Evolutionary conservation across 2,797 vertebrate genomes (phyloP).

Genomic region (Gastrophryne carolinensis): DNA sequence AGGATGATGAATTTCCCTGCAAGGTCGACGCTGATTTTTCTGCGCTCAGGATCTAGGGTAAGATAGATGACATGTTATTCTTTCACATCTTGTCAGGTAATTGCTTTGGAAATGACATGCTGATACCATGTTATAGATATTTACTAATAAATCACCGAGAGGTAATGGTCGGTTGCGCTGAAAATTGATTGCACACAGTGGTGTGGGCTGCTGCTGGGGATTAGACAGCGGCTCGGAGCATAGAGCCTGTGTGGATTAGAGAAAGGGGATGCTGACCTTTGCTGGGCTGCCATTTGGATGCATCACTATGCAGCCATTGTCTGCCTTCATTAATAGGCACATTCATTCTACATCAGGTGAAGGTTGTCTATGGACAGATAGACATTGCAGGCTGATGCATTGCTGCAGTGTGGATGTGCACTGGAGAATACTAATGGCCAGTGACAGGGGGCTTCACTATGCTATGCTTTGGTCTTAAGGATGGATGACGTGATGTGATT

Average conservation of each 20-base stretch:
- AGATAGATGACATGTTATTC: not conserved
- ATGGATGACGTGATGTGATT: too few species aligned
- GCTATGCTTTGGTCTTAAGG: too few species aligned
- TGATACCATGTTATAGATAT: not conserved
- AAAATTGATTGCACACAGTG: not conserved
- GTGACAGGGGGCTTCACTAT: too few species aligned
- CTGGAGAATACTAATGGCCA: slow-evolving; percentile 28
- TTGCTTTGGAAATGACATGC: not conserved
- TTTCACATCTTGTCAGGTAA: not conserved
- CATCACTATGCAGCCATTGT: not conserved
- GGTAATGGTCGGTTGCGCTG: not conserved
- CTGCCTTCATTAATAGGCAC: not conserved
- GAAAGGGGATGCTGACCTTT: slow-evolving; percentile 4
- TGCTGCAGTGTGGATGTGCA: slow-evolving; percentile 26
- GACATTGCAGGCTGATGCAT: not conserved
- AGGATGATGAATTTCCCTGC: slow-evolving; percentile 60
- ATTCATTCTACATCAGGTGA: too few species aligned
- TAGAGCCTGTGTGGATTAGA: not conserved
- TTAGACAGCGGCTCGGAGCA: not conserved
- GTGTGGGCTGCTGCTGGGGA: not conserved
- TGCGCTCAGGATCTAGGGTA: slow-evolving; percentile 14
- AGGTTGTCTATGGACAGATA: not conserved
- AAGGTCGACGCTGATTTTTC: slow-evolving; percentile 65
- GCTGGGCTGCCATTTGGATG: not conserved
- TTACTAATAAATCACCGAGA: not conserved